Conservation (phyloP, 2,113 vertebrate genomes). For the Cryptotis parvus region DNA sequence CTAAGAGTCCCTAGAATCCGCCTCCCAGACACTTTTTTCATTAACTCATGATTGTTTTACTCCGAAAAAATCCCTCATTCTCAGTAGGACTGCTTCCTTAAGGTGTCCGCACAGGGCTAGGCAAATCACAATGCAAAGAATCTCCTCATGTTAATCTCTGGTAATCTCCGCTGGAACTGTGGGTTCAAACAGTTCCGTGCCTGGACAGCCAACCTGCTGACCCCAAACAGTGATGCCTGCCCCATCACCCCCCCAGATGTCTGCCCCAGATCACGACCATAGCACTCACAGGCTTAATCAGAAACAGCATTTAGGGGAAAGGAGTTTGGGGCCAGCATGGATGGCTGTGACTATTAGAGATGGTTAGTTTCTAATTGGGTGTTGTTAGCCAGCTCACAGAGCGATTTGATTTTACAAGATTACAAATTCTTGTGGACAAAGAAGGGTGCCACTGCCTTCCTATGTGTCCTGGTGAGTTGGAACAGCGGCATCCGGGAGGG, state of each 20-base stretch:
- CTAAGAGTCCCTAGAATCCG: too few relatives aligned
- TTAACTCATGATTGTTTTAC: too few relatives aligned
- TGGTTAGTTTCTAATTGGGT: background rate
- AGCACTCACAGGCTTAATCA: background rate
- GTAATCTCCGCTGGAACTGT: too few relatives aligned
- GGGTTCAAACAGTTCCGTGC: too few relatives aligned
- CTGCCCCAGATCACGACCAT: too few relatives aligned
- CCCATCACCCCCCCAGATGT: background rate
- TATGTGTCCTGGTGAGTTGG: background rate
- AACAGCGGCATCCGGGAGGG: background rate
- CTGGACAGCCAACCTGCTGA: background rate
- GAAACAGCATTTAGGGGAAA: background rate
- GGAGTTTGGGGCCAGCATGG: background rate
- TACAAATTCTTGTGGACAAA: background rate
- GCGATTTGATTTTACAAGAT: slow-evolving; percentile 35
- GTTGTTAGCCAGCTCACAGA: background rate
- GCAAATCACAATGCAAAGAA: too few relatives aligned
- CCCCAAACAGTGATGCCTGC: background rate
- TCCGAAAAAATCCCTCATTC: too few relatives aligned
- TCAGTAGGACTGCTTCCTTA: too few relatives aligned
- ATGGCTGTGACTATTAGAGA: background rate
- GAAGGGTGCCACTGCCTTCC: background rate
- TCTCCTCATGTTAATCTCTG: too few relatives aligned
- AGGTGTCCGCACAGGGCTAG: too few relatives aligned
- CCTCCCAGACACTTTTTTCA: too few relatives aligned